Evolutionary conservation across 2,888 invertebrate species (phyloP), one percentile per base, ranked within the genome.

Genomic region (Drosophila atripex): DNA sequence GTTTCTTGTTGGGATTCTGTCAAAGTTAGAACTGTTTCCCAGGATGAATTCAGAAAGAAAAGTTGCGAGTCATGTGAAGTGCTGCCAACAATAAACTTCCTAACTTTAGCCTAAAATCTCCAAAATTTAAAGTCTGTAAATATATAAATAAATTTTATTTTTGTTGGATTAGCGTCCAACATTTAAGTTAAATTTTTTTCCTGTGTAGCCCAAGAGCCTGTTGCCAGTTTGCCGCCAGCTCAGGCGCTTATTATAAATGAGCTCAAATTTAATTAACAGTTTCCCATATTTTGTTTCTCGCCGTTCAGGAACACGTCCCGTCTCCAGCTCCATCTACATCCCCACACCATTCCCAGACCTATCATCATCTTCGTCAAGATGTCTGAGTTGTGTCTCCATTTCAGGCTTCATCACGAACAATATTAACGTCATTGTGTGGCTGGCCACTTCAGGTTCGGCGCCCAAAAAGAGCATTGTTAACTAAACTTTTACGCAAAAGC

Each of bases 181-280:
- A n/a, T n/a, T n/a, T n/a, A n/a, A n/a, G n/a, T n/a, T n/a, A n/a
- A n/a, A n/a, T 23, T 38, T 38, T 38, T 32, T 7, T 11, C 8
- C 8, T 43, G 38, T 43, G 39, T 30, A 35, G 12, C 28, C 8
- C 28, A 25, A 32, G 18, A 39, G 51, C 60, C 60, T 47, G 60
- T 47, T 60, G 60, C 60, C 60, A 60, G 47, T 51, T 39, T 28
- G 49, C 32, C 58, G 58, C 58, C 38, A 30, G 65, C 59, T 47
- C 18, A 54, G 65, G 73, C 66, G 69, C 70, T 77, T 73, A 73
- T 77, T 78, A 73, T 78, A 88, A 88, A 88, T 89, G 80, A 87
- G 84, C 77, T 84, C 47, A 82, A 88, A 87, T 89, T 87, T 89
- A 88, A 89, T 88, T 88, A 87, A 86, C 82, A 77, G 58, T 53